These are phyloP conservation scores for Palythoa heliodiscus DNA, from an alignment of 92 coral and sea anemone species.

Conservation along the genomic window DNA sequence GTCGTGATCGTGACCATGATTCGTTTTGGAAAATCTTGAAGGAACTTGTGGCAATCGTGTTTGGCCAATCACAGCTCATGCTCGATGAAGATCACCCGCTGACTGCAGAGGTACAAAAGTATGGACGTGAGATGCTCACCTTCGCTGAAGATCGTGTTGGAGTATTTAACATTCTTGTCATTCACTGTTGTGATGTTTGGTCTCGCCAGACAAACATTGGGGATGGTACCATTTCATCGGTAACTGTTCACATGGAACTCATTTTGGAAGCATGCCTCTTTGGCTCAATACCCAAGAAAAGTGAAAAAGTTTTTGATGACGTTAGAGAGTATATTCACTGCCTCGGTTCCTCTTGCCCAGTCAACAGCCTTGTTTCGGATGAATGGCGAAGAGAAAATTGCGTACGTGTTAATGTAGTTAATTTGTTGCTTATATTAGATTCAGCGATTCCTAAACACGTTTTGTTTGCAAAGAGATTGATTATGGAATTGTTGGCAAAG, in stretches of 20 bases:
- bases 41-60: constrained; percentile 66
- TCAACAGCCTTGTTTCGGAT: constrained; percentile 50
- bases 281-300: constrained; percentile 80
- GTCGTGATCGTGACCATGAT: constrained; percentile 63
- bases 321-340: constrained; percentile 73
- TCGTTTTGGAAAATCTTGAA: constrained; percentile 78
- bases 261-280: constrained; percentile 73
- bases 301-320: constrained; percentile 62
- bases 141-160: constrained; percentile 85
- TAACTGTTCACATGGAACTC: constrained; percentile 56
- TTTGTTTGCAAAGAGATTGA: constrained; percentile 51
- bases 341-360: constrained; percentile 63
- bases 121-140: constrained; percentile 61
- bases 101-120: constrained; percentile 56
- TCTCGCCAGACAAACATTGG: constrained; percentile 21
- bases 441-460: constrained; percentile 39
- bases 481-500: constrained; percentile 56
- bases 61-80: constrained; percentile 72
- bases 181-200: constrained; percentile 80
- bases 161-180: constrained; percentile 74
- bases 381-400: constrained; percentile 74
- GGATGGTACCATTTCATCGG: background rate
- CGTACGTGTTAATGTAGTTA: constrained; percentile 81
- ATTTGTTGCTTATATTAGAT: constrained; percentile 70
- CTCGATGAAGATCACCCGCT: constrained; percentile 75